Evolutionary conservation across 2,888 invertebrate genomes (phyloP), one percentile per base, ranked within the genome.

Genomic region (Oxyteleia sp.): DNA sequence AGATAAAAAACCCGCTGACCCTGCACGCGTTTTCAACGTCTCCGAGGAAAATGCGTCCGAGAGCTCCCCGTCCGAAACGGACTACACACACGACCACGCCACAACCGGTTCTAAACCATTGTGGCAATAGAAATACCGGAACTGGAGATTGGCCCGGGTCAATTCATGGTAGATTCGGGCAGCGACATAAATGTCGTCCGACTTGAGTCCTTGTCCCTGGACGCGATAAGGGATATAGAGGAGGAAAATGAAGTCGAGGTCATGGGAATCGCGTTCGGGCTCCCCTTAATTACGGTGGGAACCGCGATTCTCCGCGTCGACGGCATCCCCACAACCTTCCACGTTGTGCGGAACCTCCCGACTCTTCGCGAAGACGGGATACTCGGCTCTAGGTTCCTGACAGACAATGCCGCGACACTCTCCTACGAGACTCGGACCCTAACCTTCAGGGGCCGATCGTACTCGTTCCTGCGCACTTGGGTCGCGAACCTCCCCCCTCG

Each of bases 141-240:
- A 5, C n/a, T 35, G 1, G 35, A 35, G 1, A 5, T 35, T n/a
- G 4, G 1, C 2, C 8, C 16, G 8, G 47, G 16, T 8, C 4
- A 4, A 8, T 20, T 47, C 16, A 47, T 53, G 15, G 29, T 53
- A 11, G 51, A 53, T n/a, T 15, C 51, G 8, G 51, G 51, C 8
- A 4, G 15, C 1, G 51, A 53, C 15, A 15, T 53, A 4, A 53
- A 53, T 29, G n/a, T 53, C 15, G 13, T 53, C n/a, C 29, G 23
- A 7, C n/a, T 53, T 0, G 29, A 29, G 23, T 13, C 51, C 11
- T 10, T 53, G 8, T 23, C 53, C 4, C 4, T 32, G 2, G 29
- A 26, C 13, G 13, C 32, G 8, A 53, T 29, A 2, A 0, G 13
- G 1, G 10, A 7, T 0, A 32, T 53, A 4, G 32, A 53, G 10